Percentiles rank a stretch among this genome's conserved stretches.
Conservation (phyloP, 1,140 invertebrate species). For the Atta colombica region DNA sequence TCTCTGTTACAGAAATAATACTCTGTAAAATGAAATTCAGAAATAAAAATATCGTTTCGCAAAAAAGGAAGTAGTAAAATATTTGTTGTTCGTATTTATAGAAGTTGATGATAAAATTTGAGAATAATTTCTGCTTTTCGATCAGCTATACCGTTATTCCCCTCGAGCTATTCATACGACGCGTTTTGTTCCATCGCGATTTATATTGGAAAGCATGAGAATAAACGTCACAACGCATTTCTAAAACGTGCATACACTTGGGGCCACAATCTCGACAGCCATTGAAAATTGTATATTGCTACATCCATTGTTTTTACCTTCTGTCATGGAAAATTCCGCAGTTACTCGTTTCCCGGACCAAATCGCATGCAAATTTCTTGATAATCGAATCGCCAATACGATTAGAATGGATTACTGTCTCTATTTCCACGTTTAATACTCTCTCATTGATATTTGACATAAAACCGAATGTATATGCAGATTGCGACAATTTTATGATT, state of each 20-base stretch:
- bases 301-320: constrained; percentile 62
- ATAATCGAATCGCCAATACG: constrained; percentile 31
- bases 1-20: not conserved
- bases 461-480: not conserved
- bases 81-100: not conserved
- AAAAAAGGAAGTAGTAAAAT: not conserved
- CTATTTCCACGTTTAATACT: constrained; percentile 8
- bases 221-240: constrained; percentile 50
- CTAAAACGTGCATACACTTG: constrained; percentile 45
- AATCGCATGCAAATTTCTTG: constrained; percentile 25
- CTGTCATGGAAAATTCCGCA: constrained; percentile 55
- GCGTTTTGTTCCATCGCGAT: constrained; percentile 43
- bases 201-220: constrained; percentile 12
- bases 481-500: not conserved
- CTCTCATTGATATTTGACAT: not conserved
- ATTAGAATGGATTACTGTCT: constrained; percentile 17
- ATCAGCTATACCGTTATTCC: not conserved
- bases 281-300: constrained; percentile 68
- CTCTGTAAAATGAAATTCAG: not conserved
- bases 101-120: constrained; percentile 6
- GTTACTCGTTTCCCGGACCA: constrained; percentile 1
- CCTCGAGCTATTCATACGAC: constrained; percentile 28
- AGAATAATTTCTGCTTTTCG: constrained; percentile 16
- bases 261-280: constrained; percentile 37
- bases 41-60: not conserved